These are phyloP conservation scores for Urosaurus nigricauda DNA, from an alignment of 2,797 vertebrate species.

Conservation along the genomic window DNA sequence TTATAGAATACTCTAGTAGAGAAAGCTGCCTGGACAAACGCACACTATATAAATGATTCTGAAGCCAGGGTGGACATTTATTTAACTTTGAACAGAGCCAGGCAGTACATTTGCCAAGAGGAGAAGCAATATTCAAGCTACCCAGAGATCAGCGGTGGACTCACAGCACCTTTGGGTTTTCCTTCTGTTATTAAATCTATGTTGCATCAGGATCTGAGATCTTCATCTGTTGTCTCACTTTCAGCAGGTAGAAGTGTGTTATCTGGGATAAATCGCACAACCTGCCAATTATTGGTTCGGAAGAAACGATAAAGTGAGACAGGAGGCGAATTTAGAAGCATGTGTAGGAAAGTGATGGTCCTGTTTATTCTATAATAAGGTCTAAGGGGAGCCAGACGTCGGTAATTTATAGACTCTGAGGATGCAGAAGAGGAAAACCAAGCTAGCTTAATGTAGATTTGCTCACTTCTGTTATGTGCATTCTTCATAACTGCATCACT, in stretches of 20 bases:
- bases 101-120: constrained; percentile 1
- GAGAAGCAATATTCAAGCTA: not conserved
- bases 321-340: constrained; percentile 18
- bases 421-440: not conserved
- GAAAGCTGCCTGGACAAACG: not conserved
- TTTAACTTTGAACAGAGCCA: constrained; percentile 1
- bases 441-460: not conserved
- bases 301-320: constrained; percentile 25
- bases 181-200: not conserved
- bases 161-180: not conserved
- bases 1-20: not conserved
- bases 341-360: not conserved
- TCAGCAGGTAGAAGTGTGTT: constrained; percentile 6
- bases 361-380: constrained; percentile 21
- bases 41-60: not conserved
- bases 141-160: not conserved
- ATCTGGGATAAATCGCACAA: constrained; percentile 8
- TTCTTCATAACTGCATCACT: not conserved
- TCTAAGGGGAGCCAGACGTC: constrained; percentile 7
- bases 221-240: constrained; percentile 19
- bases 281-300: constrained; percentile 10
- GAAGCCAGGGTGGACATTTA: constrained; percentile 9
- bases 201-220: not conserved
- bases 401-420: constrained; percentile 17
- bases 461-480: not conserved